Base-by-base conservation (phyloP, 1,140 invertebrate species). In the Reticulitermes speratus region DNA sequence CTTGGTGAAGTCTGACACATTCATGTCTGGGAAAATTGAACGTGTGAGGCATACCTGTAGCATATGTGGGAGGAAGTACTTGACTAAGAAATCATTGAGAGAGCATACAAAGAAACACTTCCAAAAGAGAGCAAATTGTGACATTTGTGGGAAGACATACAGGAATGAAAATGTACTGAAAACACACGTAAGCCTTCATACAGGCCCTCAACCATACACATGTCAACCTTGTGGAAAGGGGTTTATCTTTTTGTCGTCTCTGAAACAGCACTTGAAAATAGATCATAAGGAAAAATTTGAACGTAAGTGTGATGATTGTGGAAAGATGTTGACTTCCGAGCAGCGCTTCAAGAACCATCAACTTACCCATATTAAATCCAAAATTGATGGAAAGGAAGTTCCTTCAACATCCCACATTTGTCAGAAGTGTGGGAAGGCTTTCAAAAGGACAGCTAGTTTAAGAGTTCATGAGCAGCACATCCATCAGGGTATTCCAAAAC, bases 241-340 rank as follows among this genome's bases (percentile, higher is more conserved):
- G 25, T 86, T 86, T 19, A 81, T 86, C 32, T 86, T 86, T 44
- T 45, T 48, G 44, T 75, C 85, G 23, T 82, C 48, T 45, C 55
- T 87, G 86, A 87, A 48, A 44, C 86, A 55, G 32, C 82, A 89
- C 84, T 83, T 87, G 69, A 81, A 87, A 30, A 84, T 85, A 14
- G 85, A 81, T 32, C 88, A 89, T 75, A 84, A 87, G 0, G 86
- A 88, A 69, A 84, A 69, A 12, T 86, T 87, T 82, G 86, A 86
- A 45, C 82, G 87, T 82, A 32, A 85, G 52, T 89, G 86, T 65
- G 83, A n/a, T n/a, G 11, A 44, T 8, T 86, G 86, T 85, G 86
- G 86, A 6, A 86, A 86, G 44, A n/a, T 82, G 14, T 86, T 65
- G 19, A 86, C 44, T 75, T 86, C 59, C 44, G 38, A 44, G 44